Percentiles rank a stretch among this genome's conserved stretches.
Evolutionary conservation across 2,797 vertebrate species (phyloP).

Genomic region (Ptychobarbus kaznakovi): DNA sequence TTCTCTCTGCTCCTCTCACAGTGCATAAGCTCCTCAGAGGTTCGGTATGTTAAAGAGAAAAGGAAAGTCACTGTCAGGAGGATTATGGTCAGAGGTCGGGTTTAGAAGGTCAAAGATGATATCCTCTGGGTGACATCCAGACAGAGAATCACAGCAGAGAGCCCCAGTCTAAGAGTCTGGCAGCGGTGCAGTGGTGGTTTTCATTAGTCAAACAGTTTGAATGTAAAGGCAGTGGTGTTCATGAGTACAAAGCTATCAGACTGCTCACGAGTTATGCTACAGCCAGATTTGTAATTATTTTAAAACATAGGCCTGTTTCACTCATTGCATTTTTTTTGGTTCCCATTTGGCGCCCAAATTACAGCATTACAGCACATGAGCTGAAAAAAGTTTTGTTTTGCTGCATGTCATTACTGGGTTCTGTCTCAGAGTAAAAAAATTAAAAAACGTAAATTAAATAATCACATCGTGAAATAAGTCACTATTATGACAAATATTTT

Average conservation of each 20-base stretch:
- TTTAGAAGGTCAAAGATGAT: slow-evolving; percentile 67
- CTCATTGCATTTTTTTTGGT: not conserved
- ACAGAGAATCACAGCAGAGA: slow-evolving; percentile 33
- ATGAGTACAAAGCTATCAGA: slow-evolving; percentile 1
- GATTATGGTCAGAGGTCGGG: slow-evolving; percentile 59
- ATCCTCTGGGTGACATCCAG: slow-evolving; percentile 57
- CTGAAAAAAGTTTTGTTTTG: not conserved
- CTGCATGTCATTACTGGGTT: not conserved
- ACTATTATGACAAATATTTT: not conserved
- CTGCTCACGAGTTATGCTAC: not conserved
- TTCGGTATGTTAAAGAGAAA: slow-evolving; percentile 50
- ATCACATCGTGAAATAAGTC: not conserved
- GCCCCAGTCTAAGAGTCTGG: not conserved
- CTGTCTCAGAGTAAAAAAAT: not conserved
- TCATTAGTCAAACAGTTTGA: slow-evolving; percentile 30
- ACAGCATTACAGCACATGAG: not conserved
- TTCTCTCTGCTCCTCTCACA: slow-evolving; percentile 52
- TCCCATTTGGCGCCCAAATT: not conserved
- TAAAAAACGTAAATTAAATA: not conserved
- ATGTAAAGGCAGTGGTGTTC: slow-evolving; percentile 9
- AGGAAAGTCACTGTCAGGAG: slow-evolving; percentile 48
- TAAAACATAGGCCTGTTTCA: not conserved
- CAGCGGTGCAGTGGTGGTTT: slow-evolving; percentile 29
- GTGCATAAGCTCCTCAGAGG: slow-evolving; percentile 64
- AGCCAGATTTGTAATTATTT: not conserved